Conservation (phyloP, 2,888 invertebrate species). For the Gastracanthus pulcherrimus region DNA sequence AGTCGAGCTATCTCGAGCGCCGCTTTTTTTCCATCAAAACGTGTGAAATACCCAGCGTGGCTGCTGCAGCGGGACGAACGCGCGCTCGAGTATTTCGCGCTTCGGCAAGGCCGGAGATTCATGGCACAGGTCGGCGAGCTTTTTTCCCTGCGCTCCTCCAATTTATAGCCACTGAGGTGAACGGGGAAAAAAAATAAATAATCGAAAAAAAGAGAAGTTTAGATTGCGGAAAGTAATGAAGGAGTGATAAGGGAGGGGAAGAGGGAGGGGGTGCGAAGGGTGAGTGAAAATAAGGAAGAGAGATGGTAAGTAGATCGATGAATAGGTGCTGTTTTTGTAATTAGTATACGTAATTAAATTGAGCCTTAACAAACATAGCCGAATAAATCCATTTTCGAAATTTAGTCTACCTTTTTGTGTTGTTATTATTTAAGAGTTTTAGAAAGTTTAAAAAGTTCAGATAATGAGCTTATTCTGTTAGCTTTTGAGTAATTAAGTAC, state of each 20-base stretch:
- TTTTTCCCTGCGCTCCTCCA: conserved; percentile 8
- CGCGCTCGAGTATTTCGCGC: conserved; percentile 31
- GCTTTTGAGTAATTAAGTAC: too few relatives aligned
- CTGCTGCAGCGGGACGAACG: not conserved
- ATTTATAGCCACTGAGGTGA: conserved; percentile 37
- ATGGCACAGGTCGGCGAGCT: conserved; percentile 21
- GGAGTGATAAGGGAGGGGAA: not conserved
- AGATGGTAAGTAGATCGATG: not conserved
- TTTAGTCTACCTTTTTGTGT: too few relatives aligned
- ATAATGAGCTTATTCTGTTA: too few relatives aligned
- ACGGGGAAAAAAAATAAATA: conserved; percentile 9
- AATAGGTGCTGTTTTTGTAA: too few relatives aligned
- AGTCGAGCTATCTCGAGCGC: not conserved
- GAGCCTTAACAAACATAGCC: too few relatives aligned
- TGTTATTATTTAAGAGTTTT: too few relatives aligned
- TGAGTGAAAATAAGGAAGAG: not conserved
- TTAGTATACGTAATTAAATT: too few relatives aligned
- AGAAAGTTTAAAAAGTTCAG: too few relatives aligned
- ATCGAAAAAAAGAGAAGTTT: conserved; percentile 19
- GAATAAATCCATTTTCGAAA: too few relatives aligned
- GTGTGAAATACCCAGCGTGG: conserved; percentile 29
- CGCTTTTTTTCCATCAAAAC: conserved; percentile 47
- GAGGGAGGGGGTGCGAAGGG: not conserved
- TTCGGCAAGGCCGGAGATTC: conserved; percentile 37
- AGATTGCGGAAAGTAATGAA: conserved; percentile 21